Conservation (phyloP, 2,113 vertebrate species). For the Mobula hypostoma region DNA sequence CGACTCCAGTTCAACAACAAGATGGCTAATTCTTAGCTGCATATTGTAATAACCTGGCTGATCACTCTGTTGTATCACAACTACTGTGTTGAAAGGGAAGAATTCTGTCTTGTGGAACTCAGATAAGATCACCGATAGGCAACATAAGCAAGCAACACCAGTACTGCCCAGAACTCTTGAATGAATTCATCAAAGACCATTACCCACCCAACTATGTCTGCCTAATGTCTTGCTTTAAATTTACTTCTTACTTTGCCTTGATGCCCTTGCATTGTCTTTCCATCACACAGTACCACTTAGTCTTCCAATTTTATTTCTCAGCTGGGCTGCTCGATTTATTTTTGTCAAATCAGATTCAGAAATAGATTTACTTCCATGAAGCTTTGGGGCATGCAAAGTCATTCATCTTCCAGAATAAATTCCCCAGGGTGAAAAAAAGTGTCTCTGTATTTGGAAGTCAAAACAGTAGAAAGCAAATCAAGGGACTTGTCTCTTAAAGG, state of each 20-base stretch:
- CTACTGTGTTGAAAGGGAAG: too few species aligned
- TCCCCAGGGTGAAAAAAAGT: background rate
- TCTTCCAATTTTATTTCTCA: background rate
- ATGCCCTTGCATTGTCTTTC: background rate
- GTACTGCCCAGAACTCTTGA: too few species aligned
- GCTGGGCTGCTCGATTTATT: background rate
- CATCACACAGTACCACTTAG: background rate
- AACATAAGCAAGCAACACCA: too few species aligned
- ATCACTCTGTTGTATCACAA: too few species aligned
- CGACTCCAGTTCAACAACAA: too few species aligned
- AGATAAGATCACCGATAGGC: too few species aligned
- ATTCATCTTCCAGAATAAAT: background rate
- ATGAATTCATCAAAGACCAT: too few species aligned
- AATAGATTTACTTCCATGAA: background rate
- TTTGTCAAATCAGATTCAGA: background rate
- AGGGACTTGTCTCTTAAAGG: conserved; percentile 1
- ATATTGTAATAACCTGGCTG: too few species aligned
- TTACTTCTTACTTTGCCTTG: background rate
- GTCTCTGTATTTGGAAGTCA: background rate
- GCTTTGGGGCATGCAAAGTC: background rate
- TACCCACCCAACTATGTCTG: background rate
- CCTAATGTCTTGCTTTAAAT: background rate
- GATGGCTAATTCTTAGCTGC: too few species aligned
- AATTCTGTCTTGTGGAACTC: too few species aligned
- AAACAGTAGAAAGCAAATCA: background rate